Base-by-base conservation (phyloP, 2,888 invertebrate species). In the Lasioglossum marginatum region DNA sequence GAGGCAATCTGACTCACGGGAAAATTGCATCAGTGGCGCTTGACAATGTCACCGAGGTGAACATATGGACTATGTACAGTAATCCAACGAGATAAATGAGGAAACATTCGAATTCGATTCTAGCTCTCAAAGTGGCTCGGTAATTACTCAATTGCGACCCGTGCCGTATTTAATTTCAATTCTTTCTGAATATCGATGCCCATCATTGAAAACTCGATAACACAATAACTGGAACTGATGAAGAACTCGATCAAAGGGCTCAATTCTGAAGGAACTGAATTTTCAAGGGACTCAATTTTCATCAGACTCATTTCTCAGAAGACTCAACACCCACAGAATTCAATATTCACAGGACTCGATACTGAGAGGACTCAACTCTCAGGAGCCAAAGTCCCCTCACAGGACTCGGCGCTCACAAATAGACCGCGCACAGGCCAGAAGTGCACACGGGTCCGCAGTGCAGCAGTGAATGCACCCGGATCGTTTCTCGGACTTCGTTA, bases 1-100 rank as follows among this genome's bases (percentile, higher is more conserved):
- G 63, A 16, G 57, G 63, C 78, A 19, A 63, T 66, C 82, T 70
- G 85, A 87, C 79, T 85, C 86, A 85, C 74, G 40, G 86, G 82
- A 73, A 87, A 82, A 79, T 75, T 77, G 70, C 63, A 79, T 48
- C 48, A 37, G 34, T 37, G 68, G 37, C 68, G 68, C 34, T 37
- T 23, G 68, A 68, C 37, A 68, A 68, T 68, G 68, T 37, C 68
- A 34, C 23, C 37, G 68, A 23, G 23, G 3, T 19, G 68, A 68
- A 37, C 23, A 63, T 12, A 31, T 19, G 31, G 8, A 63, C 63
- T 1, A 0, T 23, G 10, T 37, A 4, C 68, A 23, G 34, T 68
- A 37, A 68, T 68, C 68, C 23, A 37, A 34, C 37, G 19, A 37
- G 68, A 68, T 37, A 63, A 31, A 68, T 23, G 68, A 10, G 68